Base-by-base conservation (phyloP, 2,797 vertebrate genomes). In the Phrynocephalus guinanensis region DNA sequence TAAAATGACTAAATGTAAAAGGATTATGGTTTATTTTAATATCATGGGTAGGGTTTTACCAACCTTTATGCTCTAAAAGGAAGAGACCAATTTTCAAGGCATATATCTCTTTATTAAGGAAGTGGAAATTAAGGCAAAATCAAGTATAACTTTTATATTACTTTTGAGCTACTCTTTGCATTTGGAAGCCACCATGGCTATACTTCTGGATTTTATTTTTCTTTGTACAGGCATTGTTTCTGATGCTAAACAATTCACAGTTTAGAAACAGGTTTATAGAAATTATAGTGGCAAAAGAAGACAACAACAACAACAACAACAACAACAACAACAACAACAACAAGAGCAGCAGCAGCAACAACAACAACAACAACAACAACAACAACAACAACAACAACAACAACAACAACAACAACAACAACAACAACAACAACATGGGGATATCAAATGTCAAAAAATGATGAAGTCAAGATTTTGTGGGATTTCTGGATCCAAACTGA, bases 1-100 rank as follows among this genome's bases (percentile, higher is more conserved):
- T 88, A 38, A 79, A 82, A 91, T 79, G 87, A 75, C 48, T 90
- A 91, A 90, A 91, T 81, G 86, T 24, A 89, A 86, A 82, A 33
- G 52, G 80, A 11, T 89, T 91, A 81, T 66, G 92, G 86, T 89
- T 92, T 93, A 86, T 91, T 90, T 88, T 90, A 73, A 88, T 87
- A 72, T 16, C 88, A 92, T 60, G 90, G 24, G 85, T 0, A n/a
- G 26, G 66, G 38, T 85, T 91, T 93, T 56, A 75, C 90, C 91
- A 92, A 68, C 9, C 0, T 0, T 22, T 85, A 79, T 85, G 72
- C 85, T 89, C 90, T 38, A 44, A 1, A 75, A 71, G 71, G 85
- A 52, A 6, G 28, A 63, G 56, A 70, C 30, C 66, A 83, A 38
- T 84, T 85, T 88, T 91, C 1, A 13, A 80, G 84, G 70, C 85